Base-by-base conservation (phyloP, 2,113 vertebrate genomes). In the Eretmochelys imbricata region DNA sequence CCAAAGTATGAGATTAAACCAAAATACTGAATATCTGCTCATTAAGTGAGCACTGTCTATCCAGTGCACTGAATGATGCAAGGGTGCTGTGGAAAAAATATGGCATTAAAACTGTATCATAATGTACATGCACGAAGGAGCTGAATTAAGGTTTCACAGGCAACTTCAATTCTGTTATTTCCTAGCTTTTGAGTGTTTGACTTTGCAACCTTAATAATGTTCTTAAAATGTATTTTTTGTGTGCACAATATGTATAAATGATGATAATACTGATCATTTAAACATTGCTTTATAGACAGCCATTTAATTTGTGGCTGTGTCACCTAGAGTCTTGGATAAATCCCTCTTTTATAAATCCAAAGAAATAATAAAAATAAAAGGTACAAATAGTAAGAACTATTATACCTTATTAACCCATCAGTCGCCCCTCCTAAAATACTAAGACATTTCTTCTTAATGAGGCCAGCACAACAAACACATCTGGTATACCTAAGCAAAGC, bases 291-390 rank as follows among this genome's bases (percentile, higher is more conserved):
- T 88, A 87, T 27, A 82, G 72, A 93, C 46, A 65, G 53, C 19
- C 8, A 27, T 38, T 91, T 91, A 79, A 69, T 50, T 89, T 85
- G 55, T 42, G 22, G 31, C 25, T 91, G 20, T 19, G 69, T 85
- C 83, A 90, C n/a, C 79, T 89, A n/a, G 83, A 95, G 5, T 59
- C 69, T 57, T 79, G 62, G 75, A 75, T 89, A 94, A 95, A 85
- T 25, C 57, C 65, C 22, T 3, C 1, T 92, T 95, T 86, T 81
- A 57, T 91, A 80, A 91, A 85, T 72, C 17, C 50, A 91, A 95
- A 87, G 35, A 81, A 85, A 88, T 65, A 84, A 92, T 82, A 79
- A 88, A 72, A 27, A 35, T 48, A 42, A 80, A 89, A 93, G 29
- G 42, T 85, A 84, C 8, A 10, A 13, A 38, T 84, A 95, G 51